Base-by-base conservation (phyloP, 1,140 invertebrate species). In the Apis cerana region DNA sequence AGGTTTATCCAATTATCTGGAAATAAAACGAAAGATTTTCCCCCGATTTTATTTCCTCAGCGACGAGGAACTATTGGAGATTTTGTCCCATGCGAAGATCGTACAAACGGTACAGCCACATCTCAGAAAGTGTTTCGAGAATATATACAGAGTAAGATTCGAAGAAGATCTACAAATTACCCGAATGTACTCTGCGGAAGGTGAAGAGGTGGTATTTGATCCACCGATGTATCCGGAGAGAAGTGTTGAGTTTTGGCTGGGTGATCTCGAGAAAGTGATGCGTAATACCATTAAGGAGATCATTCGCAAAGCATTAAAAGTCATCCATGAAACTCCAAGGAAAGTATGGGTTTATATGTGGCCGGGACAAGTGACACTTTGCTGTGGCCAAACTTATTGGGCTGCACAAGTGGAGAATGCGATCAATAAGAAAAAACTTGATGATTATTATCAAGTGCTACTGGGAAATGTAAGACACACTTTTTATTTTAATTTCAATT, bases 161-260 rank as follows among this genome's bases (percentile, higher is more conserved):
- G 96, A 97, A 86, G 88, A 92, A 0, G 95, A 97, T 86, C 90
- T 97, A 21, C 94, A 95, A 75, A 97, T 98, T 68, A 96, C 96
- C 0, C 95, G 95, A 67, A 97, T 98, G 96, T 96, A 96, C 89
- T 97, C 97, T 13, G 96, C 95, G 52, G 97, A 98, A 91, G 96
- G 96, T 8, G 97, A 98, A 90, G 94, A 96, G 64, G 96, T 98
- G 0, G 90, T 94, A 13, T 92, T 96, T 7, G 94, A 94, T 19
- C 94, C 95, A 17, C 95, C 96, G 10, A 95, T 97, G 64, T 96
- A 97, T 86, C 97, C 97, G 1, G 92, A 94, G 64, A 95, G 96
- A 19, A 96, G 96, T 85, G 97, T 98, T 0, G 97, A 98, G 89
- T 95, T 96, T 91, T 98, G 97, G 97, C 93, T 98, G 12, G 83